These are phyloP conservation scores for Mesocricetus auratus DNA, from an alignment of 2,113 vertebrate species.

Conservation along the genomic window DNA sequence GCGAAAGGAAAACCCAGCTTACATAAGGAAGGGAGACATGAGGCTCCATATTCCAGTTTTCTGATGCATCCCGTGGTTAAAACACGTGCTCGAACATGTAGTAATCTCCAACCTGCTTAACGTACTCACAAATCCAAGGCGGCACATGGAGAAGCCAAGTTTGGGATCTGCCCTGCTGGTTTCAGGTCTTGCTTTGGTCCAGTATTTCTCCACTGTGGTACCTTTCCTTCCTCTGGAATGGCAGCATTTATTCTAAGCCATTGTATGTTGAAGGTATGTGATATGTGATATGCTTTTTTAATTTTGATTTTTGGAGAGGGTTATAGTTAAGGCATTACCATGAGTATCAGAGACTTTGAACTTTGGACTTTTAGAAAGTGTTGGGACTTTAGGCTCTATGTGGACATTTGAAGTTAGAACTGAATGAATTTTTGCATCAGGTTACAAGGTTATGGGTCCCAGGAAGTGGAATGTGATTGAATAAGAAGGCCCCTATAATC, in stretches of 20 bases:
- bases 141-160: neutral
- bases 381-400: neutral
- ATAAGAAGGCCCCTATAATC: neutral
- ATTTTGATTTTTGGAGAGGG: neutral
- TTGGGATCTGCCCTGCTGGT: neutral
- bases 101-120: neutral
- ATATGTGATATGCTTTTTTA: neutral
- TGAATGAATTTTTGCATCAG: neutral
- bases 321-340: neutral
- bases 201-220: neutral
- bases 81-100: neutral
- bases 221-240: neutral
- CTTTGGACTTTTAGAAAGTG: neutral
- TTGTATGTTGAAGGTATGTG: neutral
- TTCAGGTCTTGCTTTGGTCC: neutral
- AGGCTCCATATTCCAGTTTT: neutral
- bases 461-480: neutral
- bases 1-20: neutral
- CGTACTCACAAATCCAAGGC: too few species aligned
- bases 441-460: neutral
- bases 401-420: neutral
- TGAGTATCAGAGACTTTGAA: neutral
- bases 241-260: neutral
- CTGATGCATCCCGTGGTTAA: neutral
- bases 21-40: neutral